Evolutionary conservation across 1,140 invertebrate species (phyloP).

Genomic region (Lepidurus packardi): DNA sequence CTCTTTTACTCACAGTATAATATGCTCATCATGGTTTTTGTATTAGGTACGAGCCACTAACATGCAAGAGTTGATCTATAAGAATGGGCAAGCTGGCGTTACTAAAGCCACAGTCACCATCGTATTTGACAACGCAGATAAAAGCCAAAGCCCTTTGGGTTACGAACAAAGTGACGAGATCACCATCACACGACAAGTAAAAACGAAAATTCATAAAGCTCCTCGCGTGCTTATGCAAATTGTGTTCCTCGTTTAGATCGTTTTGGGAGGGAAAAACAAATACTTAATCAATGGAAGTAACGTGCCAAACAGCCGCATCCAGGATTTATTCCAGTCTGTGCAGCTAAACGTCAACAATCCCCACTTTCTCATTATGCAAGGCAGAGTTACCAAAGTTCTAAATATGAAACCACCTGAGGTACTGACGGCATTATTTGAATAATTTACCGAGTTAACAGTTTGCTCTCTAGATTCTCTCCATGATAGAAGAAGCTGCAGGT

Average conservation of each 20-base stretch:
- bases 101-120: constrained; percentile 95
- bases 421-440: background rate
- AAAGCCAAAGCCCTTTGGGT: constrained; percentile 75
- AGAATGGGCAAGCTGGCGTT: constrained; percentile 92
- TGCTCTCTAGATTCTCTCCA: constrained; percentile 56
- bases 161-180: constrained; percentile 92
- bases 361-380: constrained; percentile 99
- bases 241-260: constrained; percentile 46
- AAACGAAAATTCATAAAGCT: constrained; percentile 30
- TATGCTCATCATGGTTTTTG: background rate
- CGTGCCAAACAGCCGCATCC: constrained; percentile 80
- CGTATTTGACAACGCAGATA: constrained; percentile 88
- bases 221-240: constrained; percentile 30
- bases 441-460: background rate
- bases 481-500: constrained; percentile 99
- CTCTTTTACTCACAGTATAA: background rate
- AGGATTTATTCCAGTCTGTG: constrained; percentile 92
- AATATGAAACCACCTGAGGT: background rate
- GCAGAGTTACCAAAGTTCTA: constrained; percentile 93
- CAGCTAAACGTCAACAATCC: constrained; percentile 99
- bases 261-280: constrained; percentile 66
- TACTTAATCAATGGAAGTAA: constrained; percentile 92
- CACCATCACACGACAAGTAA: constrained; percentile 81
- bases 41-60: constrained; percentile 77
- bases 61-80: constrained; percentile 93